Base-by-base conservation (phyloP, 2,113 vertebrate species). In the Aramus guarauna region DNA sequence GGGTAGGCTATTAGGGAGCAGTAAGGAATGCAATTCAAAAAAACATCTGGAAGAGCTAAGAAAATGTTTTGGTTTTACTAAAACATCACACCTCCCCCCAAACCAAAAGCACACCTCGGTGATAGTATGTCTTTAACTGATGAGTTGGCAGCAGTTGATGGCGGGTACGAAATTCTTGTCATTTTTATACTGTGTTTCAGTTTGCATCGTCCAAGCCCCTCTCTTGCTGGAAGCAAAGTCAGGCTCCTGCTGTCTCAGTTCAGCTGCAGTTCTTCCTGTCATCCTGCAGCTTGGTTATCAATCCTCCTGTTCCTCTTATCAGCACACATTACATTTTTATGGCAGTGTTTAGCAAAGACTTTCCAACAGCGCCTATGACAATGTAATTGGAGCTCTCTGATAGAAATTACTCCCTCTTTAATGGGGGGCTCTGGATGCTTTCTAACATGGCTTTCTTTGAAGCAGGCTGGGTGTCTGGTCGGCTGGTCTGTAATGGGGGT, bases 231-330 rank as follows among this genome's bases (percentile, higher is more conserved):
- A 95, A 93, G 81, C 43, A 48, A 87, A 75, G 43, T 75, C 62
- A 72, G 52, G 24, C 69, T 94, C 47, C 63, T 83, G 75, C 75
- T 95, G 63, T 76, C 71, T 88, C 48, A 76, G 45, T 86, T 92
- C 69, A 91, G 62, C 62, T 64, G n/a, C 94, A 92, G 69, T 89
- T 95, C 90, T 68, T 90, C 82, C 77, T 69, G 77, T 87, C 80
- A 79, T 72, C 74, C 62, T 87, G n/a, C 81, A 82, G 66, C n/a
- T 52, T 56, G 56, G 48, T 87, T 91, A 79, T 79, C 85, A 94
- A 14, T 39, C 34, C 64, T 90, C 24, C 4, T 88, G 21, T 80
- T 91, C 37, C 71, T 85, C 77, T 67, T 96, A 82, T 17, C 87
- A 91, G 60, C 78, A n/a, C 37, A 71, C 58, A n/a, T 66, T 85